These are phyloP conservation scores for Agonopterix subpropinquella DNA, from an alignment of 2,888 invertebrate genomes.

Conservation along the genomic window DNA sequence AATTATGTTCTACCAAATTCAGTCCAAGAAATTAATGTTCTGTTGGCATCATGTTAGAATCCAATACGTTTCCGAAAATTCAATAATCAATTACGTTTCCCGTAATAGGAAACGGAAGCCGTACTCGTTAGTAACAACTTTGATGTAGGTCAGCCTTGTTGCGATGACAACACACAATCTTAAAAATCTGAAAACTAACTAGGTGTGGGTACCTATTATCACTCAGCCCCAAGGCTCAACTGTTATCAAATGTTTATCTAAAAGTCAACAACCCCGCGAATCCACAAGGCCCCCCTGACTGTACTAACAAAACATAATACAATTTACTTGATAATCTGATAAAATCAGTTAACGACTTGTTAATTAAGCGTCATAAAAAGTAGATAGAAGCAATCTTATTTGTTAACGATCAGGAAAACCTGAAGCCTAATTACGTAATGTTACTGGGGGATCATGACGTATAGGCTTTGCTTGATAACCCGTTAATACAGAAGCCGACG, in stretches of 20 bases:
- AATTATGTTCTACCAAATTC: too few relatives aligned
- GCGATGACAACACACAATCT: constrained; percentile 6
- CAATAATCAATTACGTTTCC: too few relatives aligned
- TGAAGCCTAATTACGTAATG: neutral
- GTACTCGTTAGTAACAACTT: constrained; percentile 7
- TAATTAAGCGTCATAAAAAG: neutral
- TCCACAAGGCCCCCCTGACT: too few relatives aligned
- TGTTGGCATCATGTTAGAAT: too few relatives aligned
- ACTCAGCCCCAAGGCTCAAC: too few relatives aligned
- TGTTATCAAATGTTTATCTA: neutral
- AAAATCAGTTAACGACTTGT: neutral
- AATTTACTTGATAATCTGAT: neutral
- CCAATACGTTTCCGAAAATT: too few relatives aligned
- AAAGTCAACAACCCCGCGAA: neutral
- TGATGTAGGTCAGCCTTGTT: constrained; percentile 18
- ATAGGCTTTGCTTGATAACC: neutral
- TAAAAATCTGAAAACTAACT: too few relatives aligned
- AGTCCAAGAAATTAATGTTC: too few relatives aligned
- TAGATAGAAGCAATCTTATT: neutral
- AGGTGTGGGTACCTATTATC: too few relatives aligned
- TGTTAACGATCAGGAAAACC: neutral
- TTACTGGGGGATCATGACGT: neutral
- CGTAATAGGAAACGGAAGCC: too few relatives aligned
- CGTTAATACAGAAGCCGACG: neutral
- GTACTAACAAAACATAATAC: too few relatives aligned